These are phyloP conservation scores for Zygothrica quintamaculata DNA, from an alignment of 2,888 invertebrate genomes.

Conservation along the genomic window DNA sequence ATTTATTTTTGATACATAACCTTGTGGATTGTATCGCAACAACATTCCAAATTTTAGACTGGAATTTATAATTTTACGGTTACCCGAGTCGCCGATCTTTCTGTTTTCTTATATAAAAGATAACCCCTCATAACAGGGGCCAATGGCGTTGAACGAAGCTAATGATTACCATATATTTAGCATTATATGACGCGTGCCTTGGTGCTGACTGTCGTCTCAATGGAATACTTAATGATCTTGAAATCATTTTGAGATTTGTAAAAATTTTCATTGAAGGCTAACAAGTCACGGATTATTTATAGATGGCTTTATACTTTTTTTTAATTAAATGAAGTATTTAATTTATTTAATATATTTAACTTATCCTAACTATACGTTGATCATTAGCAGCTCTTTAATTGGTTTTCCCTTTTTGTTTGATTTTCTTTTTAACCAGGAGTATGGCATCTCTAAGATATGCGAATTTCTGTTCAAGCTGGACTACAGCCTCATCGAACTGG, in stretches of 20 bases:
- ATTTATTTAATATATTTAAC: too few species aligned
- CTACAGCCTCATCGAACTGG: slow-evolving; percentile 88
- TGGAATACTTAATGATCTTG: neutral
- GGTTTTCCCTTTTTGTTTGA: slow-evolving; percentile 52
- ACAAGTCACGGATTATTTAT: too few species aligned
- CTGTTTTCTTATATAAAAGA: slow-evolving; percentile 21
- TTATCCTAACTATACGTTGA: neutral
- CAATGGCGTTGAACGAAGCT: slow-evolving; percentile 23
- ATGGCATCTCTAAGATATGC: slow-evolving; percentile 87
- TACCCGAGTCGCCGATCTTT: slow-evolving; percentile 1
- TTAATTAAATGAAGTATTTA: too few species aligned
- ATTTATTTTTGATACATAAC: too few species aligned
- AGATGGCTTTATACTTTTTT: too few species aligned
- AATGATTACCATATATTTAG: slow-evolving; percentile 21
- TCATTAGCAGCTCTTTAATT: neutral
- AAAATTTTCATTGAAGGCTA: too few species aligned
- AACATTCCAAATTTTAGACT: slow-evolving; percentile 26
- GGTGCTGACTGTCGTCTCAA: neutral
- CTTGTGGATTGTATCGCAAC: neutral
- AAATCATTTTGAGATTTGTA: neutral
- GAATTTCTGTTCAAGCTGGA: slow-evolving; percentile 88
- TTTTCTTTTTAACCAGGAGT: too few species aligned
- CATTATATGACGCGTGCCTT: slow-evolving; percentile 30
- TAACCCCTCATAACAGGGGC: slow-evolving; percentile 29
- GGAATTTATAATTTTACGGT: slow-evolving; percentile 43